phyloP scores from a whole-genome alignment of 2,888 invertebrate species.

The Urechis unicinctus region DNA sequence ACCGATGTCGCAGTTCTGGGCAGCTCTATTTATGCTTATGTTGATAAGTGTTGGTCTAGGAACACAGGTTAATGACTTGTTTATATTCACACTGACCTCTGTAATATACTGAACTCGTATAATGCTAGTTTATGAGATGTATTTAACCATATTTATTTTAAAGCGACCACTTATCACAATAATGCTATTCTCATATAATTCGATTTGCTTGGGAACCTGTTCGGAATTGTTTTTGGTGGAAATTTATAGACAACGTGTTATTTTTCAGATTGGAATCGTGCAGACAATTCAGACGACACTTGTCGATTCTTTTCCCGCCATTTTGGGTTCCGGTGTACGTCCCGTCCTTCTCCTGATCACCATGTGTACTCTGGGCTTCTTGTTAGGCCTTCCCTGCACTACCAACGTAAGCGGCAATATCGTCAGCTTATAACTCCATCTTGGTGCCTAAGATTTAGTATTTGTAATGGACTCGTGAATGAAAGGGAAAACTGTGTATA shows the following conservation, averaged over 20 bases:
- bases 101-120: too few species aligned
- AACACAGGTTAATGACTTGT: conserved; percentile 46
- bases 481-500: too few species aligned
- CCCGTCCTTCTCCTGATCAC: conserved; percentile 30
- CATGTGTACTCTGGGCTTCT: conserved; percentile 36
- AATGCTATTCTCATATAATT: too few species aligned
- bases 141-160: too few species aligned
- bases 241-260: not conserved
- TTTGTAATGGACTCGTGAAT: too few species aligned
- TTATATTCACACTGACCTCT: too few species aligned
- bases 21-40: conserved; percentile 52
- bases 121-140: too few species aligned
- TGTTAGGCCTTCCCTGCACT: conserved; percentile 37
- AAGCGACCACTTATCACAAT: too few species aligned
- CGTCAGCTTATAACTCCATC: too few species aligned
- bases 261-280: conserved; percentile 28
- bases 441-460: too few species aligned
- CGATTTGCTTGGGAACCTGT: too few species aligned
- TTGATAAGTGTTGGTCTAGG: conserved; percentile 6
- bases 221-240: not conserved
- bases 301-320: conserved; percentile 51
- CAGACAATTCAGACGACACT: conserved; percentile 54
- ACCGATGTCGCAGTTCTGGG: too few species aligned
- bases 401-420: conserved; percentile 1
- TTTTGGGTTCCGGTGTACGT: conserved; percentile 31